Percentiles rank a stretch among this genome's conserved stretches.
Conservation (phyloP, 2,113 vertebrate genomes). For the Cichladusa arquata region DNA sequence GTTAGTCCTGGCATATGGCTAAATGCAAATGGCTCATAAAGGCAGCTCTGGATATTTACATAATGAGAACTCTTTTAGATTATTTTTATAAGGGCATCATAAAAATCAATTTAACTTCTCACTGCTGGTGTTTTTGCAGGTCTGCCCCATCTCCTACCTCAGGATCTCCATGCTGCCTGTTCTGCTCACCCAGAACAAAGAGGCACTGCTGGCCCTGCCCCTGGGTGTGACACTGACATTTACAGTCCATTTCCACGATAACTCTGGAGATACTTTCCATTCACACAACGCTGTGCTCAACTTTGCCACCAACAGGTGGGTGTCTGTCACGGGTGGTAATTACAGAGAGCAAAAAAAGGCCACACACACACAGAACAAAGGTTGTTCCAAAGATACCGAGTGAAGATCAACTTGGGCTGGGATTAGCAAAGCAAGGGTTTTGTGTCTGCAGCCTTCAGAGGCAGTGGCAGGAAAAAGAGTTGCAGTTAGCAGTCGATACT, state of each 20-base stretch:
- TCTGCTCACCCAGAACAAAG: slow-evolving; percentile 73
- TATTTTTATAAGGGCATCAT: not conserved
- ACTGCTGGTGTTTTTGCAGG: slow-evolving; percentile 68
- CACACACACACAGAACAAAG: not conserved
- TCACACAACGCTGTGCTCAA: slow-evolving; percentile 83
- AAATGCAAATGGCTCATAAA: not conserved
- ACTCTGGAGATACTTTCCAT: slow-evolving; percentile 84
- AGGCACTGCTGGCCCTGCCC: slow-evolving; percentile 79
- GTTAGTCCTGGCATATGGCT: not conserved
- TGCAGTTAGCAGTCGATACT: not conserved
- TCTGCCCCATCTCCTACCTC: slow-evolving; percentile 90
- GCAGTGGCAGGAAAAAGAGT: not conserved
- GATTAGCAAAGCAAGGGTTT: not conserved
- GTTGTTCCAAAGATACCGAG: not conserved
- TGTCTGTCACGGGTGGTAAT: not conserved
- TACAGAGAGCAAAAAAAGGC: not conserved
- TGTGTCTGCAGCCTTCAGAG: not conserved
- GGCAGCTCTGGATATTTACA: not conserved
- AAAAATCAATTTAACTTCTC: not conserved
- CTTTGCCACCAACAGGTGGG: slow-evolving; percentile 89
- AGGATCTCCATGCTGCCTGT: slow-evolving; percentile 83
- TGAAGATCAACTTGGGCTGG: not conserved
- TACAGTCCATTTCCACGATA: slow-evolving; percentile 85
- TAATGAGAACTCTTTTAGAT: not conserved
- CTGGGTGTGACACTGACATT: slow-evolving; percentile 86